Base-by-base conservation (phyloP, 2,888 invertebrate genomes). In the Emesis russula region DNA sequence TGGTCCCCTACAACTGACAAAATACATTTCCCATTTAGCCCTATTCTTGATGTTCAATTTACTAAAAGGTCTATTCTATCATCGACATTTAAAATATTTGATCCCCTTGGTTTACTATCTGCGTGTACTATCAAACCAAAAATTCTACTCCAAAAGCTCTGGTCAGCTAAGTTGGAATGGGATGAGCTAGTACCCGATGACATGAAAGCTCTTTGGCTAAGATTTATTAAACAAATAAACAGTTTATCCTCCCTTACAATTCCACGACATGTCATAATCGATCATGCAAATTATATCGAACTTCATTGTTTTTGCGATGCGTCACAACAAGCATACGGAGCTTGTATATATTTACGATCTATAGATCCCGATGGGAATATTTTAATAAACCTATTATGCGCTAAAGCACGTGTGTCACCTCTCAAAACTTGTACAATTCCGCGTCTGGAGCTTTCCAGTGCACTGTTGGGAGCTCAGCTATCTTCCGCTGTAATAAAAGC, bases 21-120 rank as follows among this genome's bases (percentile, higher is more conserved):
- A 1, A 15, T 92, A n/a, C 71, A 92, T 81, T 89, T 93, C 81
- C 87, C 93, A 33, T 74, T 89, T 31, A 90, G 82, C 11, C 6
- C 38, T n/a, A 48, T 73, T 11, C n/a, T 68, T 18, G 44, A 71
- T 18, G 44, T 15, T 44, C 68, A 85, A 25, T 81, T 89, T 33
- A 92, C 91, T 5, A 93, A 93, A 83, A 63, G 91, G 38, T 84
- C 58, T 36, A 93, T 93, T 33, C 81, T 93, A 81, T 94, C 91
- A n/a, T 85, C 85, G 71, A 80, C 90, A 13, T 93, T 90, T 31
- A 89, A 87, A 85, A 83, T 90, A 48, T 93, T 91, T 75, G 93
- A 92, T 36, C 89, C 90, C 0, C 48, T 91, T 18, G 93, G 93
- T 11, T n/a, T 93, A 41, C 68, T 83, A 9, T 73, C 78, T 18